Base-by-base conservation (phyloP, 1,140 invertebrate species). In the Nebria ingens region DNA sequence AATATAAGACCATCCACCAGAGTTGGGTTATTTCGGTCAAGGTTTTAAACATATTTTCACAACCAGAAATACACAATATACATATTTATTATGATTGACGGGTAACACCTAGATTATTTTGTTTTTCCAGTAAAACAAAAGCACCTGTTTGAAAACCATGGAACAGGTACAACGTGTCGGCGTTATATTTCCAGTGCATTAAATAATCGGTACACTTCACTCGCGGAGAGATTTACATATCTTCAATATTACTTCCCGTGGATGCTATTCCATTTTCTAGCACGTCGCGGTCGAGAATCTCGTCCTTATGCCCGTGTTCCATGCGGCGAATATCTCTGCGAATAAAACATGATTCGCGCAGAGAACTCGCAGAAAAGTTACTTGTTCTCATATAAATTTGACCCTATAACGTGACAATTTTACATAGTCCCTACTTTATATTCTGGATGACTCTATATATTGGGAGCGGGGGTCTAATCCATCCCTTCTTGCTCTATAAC, bases 361-460 rank as follows among this genome's bases (percentile, higher is more conserved):
- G 6, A 3, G 17, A 45, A 45, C 40, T 45, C 40, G 15, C 40
- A 45, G 40, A 45, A 45, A 45, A 45, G 40, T 45, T 45, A 45
- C 40, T 45, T 45, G 40, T 45, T 45, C 40, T 45, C 40, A 45
- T 45, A 45, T 45, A 45, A 45, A 45, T 45, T 45, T 45, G 40
- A 45, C 40, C 40, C 40, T 45, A 17, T 45, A 45, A 45, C 40
- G 40, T 45, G 40, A 45, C 40, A 45, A 45, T 45, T 45, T 45
- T 45, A 45, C 40, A 45, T 45, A 45, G 40, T 45, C 40, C 40
- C 40, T 45, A 45, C 40, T 45, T 45, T 45, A 45, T 45, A 45
- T 45, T 45, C 40, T 45, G 40, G 9, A 45, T 45, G 40, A 12
- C 40, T 45, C 40, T 45, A 45, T 45, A 45, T 17, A 45, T n/a